These are phyloP conservation scores for Tolypeutes matacus DNA, from an alignment of 2,797 vertebrate species.

Conservation along the genomic window DNA sequence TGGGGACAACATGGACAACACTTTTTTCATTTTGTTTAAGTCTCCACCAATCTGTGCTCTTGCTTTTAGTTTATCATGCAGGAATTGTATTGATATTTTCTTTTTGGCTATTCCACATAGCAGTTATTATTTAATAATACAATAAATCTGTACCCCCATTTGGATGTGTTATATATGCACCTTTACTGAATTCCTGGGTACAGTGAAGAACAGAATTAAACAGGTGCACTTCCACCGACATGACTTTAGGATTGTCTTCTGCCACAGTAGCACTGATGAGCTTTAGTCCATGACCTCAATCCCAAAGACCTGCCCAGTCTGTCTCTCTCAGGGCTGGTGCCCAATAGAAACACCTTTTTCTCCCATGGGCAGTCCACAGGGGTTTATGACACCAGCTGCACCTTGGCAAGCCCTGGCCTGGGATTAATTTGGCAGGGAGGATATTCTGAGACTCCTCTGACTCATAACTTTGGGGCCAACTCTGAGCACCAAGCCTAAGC, in stretches of 20 bases:
- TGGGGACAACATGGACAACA: neutral
- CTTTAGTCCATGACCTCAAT: neutral
- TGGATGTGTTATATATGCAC: neutral
- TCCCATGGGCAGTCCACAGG: slow-evolving; percentile 1
- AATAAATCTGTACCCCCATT: neutral
- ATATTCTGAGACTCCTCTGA: slow-evolving; percentile 73
- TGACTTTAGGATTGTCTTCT: neutral
- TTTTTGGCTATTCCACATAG: neutral
- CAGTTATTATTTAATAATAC: neutral
- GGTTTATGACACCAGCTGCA: slow-evolving; percentile 61
- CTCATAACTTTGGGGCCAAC: slow-evolving; percentile 71
- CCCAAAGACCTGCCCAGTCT: neutral
- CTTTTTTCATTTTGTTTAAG: neutral
- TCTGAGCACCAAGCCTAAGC: slow-evolving; percentile 61
- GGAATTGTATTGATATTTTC: neutral
- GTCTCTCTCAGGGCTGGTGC: neutral
- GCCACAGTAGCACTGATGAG: neutral
- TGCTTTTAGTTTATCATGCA: neutral
- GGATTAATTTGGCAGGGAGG: slow-evolving; percentile 70
- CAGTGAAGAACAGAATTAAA: neutral
- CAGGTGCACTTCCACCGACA: neutral
- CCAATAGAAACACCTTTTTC: neutral
- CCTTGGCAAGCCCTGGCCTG: slow-evolving; percentile 63
- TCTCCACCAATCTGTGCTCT: neutral
- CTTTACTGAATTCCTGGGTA: neutral